Evolutionary conservation across 2,113 vertebrate species (phyloP), one percentile per base, ranked within the genome.

Genomic region (Gobiocypris rarus): DNA sequence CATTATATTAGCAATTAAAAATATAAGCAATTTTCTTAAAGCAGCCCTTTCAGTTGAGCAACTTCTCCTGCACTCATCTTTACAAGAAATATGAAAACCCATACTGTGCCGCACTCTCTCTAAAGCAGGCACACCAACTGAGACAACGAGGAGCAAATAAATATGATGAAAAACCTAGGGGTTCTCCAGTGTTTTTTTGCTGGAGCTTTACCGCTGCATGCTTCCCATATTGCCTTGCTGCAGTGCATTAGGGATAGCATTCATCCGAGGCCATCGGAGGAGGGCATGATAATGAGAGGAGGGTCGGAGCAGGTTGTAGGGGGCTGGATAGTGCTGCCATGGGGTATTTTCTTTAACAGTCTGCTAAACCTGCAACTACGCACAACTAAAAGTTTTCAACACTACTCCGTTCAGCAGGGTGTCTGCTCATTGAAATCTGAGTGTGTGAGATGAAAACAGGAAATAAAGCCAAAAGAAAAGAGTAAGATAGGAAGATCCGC

Each of bases 181-280:
- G 31, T 31, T 41, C 75, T 43, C 34, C 5, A 4, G 52, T 43
- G 38, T 14, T n/a, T 0, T 78, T 78, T 34, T 56, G 74, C 73
- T 31, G 11, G 4, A 54, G 50, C 24, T 54, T 76, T 58, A 41
- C 38, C 9, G 3, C 10, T 56, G 31, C 38, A 22, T 76, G 75
- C 31, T 77, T 79, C 38, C 10, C 4, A 31, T 34, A 75, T 63
- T 79, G 14, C 14, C n/a, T 61, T 10, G 56, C 14, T 45, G 76
- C 76, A 79, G 76, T 63, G 58, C 38, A 79, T 79, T 79, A 28
- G 10, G 76, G 38, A 41, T 45, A 75, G 50, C 4, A 17, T 14
- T 58, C 3, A 45, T 54, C 52, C 52, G 17, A 54, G 52, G 52
- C 17, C 52, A 54, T 75, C 9, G 1, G 17, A 79, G 15, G 75